Base-by-base conservation (phyloP, 2,113 vertebrate species). In the Ictidomys tridecemlineatus region DNA sequence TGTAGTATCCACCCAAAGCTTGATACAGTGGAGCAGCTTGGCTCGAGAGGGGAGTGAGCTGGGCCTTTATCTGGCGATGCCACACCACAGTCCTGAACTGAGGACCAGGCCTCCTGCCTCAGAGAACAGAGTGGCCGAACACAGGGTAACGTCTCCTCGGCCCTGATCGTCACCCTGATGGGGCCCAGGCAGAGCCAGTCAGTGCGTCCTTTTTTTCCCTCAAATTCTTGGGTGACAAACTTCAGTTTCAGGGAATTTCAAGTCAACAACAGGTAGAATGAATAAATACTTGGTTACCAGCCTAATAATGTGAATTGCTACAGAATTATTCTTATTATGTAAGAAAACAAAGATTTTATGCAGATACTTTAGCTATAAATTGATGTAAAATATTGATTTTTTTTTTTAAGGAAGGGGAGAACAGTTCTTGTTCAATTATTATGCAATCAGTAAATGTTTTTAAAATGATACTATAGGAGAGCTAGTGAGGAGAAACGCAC, bases 341-440 rank as follows among this genome's bases (percentile, higher is more conserved):
- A 96, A 98, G 97, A 96, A 98, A 98, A 96, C 96, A 97, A 98
- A 98, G 97, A 98, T 97, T 98, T 98, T 98, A 98, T 99, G 98
- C 98, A 98, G 99, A 98, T 98, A 97, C 98, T 98, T 98, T 98
- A 99, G 97, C 96, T 98, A 98, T 97, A 97, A 98, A 97, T 96
- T 80, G 93, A 97, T 98, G 98, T 51, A 93, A 97, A 98, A 98
- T 97, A 97, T 63, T 95, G 70, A 97, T 83, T 53, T 98, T 51
- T 51, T 48, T 96, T 97, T 96, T 96, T 96, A 98, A 98, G 96
- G 79, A 96, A 97, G 77, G 83, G 78, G 95, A 92, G 95, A 98
- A 95, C 85, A 96, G 78, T 97, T 97, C 97, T 96, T 91, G 93
- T 96, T 97, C 85, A 85, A 48, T 97, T 98, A 92, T 98, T 98